These are phyloP conservation scores for Scatophagus argus DNA, from an alignment of 2,113 vertebrate species.

Conservation along the genomic window DNA sequence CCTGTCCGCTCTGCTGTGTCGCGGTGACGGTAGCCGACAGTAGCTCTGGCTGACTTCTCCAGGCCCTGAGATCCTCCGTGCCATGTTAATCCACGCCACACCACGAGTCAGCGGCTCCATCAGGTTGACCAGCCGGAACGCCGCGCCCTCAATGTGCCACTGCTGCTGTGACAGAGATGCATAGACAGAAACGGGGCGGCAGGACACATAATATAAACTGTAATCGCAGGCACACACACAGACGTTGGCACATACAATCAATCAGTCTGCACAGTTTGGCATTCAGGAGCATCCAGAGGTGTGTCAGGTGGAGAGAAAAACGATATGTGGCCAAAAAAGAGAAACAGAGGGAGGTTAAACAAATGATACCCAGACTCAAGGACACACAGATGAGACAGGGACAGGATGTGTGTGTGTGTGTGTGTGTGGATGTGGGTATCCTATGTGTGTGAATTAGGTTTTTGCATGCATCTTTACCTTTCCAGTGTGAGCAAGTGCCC, in stretches of 20 bases:
- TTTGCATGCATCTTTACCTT: slow-evolving; percentile 4
- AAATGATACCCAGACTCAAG: slow-evolving; percentile 63
- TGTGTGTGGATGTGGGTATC: not conserved
- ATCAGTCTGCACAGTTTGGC: slow-evolving; percentile 53
- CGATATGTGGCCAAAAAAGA: slow-evolving; percentile 36
- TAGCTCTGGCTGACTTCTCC: slow-evolving; percentile 41
- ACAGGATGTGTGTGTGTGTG: no score
- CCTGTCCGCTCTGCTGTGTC: slow-evolving; percentile 4
- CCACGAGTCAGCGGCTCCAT: slow-evolving; percentile 59
- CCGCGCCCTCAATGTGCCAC: slow-evolving; percentile 65
- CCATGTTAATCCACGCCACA: slow-evolving; percentile 48
- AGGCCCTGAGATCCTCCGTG: slow-evolving; percentile 30
- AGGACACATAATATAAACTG: slow-evolving; percentile 57
- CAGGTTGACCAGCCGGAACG: slow-evolving; percentile 61
- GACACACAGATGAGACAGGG: slow-evolving; percentile 51
- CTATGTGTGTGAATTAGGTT: not conserved
- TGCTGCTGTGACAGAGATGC: slow-evolving; percentile 53
- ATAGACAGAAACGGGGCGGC: slow-evolving; percentile 43
- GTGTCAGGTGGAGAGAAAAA: slow-evolving; percentile 52
- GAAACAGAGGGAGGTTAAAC: slow-evolving; percentile 41
- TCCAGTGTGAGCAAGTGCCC: not conserved
- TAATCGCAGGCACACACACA: slow-evolving; percentile 57
- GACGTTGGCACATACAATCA: slow-evolving; percentile 51
- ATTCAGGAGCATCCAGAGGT: slow-evolving; percentile 57
- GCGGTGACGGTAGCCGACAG: slow-evolving; percentile 11